Base-by-base conservation (phyloP, 1,140 invertebrate species). In the Coelopa frigida region DNA sequence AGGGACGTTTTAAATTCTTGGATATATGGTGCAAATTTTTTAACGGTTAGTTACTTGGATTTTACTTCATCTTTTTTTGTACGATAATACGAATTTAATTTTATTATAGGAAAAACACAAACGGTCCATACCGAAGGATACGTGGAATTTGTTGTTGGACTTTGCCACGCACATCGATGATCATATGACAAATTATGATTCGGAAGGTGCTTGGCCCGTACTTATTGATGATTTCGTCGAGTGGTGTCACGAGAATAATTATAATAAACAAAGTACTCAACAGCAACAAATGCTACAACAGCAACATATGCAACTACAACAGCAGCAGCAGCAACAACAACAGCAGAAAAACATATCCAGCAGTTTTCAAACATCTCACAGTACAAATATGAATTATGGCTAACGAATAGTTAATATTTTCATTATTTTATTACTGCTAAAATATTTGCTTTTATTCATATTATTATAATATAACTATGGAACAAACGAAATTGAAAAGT, bases 181-280 rank as follows among this genome's bases (percentile, higher is more conserved):
- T 54, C 87, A 94, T 51, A 89, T 98, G 85, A 86, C 81, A 59
- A 98, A 98, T 73, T 98, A 98, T 70, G 95, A 98, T 69, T 91
- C 95, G 58, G 94, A 98, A 75, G 94, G 94, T 44, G 94, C 95
- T 5, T 99, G 95, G 94, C 95, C 95, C 10, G 94, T 98, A 42
- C 76, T 98, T 39, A 97, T 99, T 49, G 95, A 99, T 68, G 94
- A 98, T 72, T 99, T 98, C 76, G 95, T 99, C 22, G 94, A 98
- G 73, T 98, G 92, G 87, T 78, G 76, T 51, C 75, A 77, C 18
- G 62, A 67, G 41, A 68, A 69, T 45, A 56, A 65, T 51, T 57
- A 17, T 36, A 17, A 7, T 36, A 5, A 35, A 12, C n/a, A 27
- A 10, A 5, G 8, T 24, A 12, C 22, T 17, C 37, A 41, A 39